Conservation (phyloP, 2,888 invertebrate genomes). For the Hofmannophila pseudospretella region DNA sequence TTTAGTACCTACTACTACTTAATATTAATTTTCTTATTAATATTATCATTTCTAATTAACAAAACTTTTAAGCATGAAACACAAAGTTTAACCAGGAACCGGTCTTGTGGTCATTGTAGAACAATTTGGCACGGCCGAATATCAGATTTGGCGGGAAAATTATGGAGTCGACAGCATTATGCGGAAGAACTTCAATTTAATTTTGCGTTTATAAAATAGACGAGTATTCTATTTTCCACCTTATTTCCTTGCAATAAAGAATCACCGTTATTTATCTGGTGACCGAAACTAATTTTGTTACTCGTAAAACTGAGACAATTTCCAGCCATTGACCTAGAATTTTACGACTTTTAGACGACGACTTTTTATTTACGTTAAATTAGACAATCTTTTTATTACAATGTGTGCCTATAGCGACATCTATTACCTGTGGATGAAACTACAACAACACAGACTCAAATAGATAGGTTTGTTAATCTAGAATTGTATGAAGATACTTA, state of each 20-base stretch:
- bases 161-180: constrained; percentile 32
- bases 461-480: too few species aligned
- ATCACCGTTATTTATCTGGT: not conserved
- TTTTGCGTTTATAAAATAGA: not conserved
- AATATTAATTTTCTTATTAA: too few species aligned
- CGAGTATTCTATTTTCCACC: too few species aligned
- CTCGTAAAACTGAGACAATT: not conserved
- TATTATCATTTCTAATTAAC: too few species aligned
- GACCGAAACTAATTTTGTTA: not conserved
- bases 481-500: too few species aligned
- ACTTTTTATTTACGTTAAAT: not conserved
- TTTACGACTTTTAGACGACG: constrained; percentile 4
- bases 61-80: too few species aligned
- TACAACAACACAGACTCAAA: too few species aligned
- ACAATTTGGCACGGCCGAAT: constrained; percentile 56
- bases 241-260: too few species aligned
- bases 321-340: constrained; percentile 4
- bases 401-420: constrained; percentile 4
- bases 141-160: constrained; percentile 58
- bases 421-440: not conserved
- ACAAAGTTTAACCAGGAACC: too few species aligned
- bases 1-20: too few species aligned
- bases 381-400: not conserved
- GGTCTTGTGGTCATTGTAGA: constrained; percentile 39
- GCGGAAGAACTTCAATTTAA: constrained; percentile 8